Conservation (phyloP, 1,140 invertebrate genomes). For the Lucilia sericata region DNA sequence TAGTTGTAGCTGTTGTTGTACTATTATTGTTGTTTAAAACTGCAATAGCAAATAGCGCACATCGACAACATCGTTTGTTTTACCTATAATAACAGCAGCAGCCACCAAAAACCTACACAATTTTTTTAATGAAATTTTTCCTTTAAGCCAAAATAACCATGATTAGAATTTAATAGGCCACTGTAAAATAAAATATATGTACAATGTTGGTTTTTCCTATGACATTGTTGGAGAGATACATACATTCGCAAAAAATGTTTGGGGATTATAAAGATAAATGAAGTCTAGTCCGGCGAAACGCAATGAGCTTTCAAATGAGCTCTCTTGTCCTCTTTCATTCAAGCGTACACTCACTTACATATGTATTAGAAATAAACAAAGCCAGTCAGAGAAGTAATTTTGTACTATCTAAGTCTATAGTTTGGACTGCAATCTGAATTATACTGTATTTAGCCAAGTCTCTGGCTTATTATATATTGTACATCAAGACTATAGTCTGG, state of each 20-base stretch:
- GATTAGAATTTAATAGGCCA: conserved; percentile 43
- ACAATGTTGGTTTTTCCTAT: background rate
- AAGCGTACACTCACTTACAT: too few relatives aligned
- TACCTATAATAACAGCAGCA: background rate
- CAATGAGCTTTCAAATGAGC: too few relatives aligned
- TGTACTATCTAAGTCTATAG: too few relatives aligned
- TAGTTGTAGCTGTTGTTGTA: background rate
- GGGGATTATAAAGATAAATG: too few relatives aligned
- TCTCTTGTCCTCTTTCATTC: too few relatives aligned
- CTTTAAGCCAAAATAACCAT: conserved; percentile 35
- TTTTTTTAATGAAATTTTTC: conserved; percentile 4
- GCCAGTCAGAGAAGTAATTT: too few relatives aligned
- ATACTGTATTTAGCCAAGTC: too few relatives aligned
- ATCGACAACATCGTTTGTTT: background rate
- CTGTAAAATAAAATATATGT: background rate
- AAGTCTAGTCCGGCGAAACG: too few relatives aligned
- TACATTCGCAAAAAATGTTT: background rate
- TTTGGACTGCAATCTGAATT: too few relatives aligned
- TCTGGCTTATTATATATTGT: too few relatives aligned
- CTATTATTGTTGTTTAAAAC: background rate
- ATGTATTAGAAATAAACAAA: too few relatives aligned
- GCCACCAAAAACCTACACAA: conserved; percentile 10
- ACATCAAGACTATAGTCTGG: too few relatives aligned
- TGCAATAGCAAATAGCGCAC: background rate
- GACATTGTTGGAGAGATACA: background rate